A percentile compares a stretch with the other conserved stretches of the same genome.
phyloP scores from a whole-genome alignment of 1,140 invertebrate genomes.

The Heliothis subflexa region DNA sequence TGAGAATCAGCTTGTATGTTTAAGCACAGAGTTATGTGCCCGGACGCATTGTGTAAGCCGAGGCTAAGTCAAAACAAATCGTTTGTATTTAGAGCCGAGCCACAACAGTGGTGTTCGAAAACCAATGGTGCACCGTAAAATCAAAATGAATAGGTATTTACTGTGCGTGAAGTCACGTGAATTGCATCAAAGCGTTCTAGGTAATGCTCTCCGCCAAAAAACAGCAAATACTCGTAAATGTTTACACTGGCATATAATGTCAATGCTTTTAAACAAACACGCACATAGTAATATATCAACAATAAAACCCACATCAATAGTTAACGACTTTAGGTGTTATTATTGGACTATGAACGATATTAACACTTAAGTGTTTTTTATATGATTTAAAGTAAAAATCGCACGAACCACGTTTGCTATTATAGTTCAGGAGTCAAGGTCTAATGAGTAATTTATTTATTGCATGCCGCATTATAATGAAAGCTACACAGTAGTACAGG shows the following conservation, averaged over 20 bases:
- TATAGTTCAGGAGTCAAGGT: slow-evolving; percentile 36
- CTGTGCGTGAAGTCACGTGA: slow-evolving; percentile 16
- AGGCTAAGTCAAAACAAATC: slow-evolving; percentile 3
- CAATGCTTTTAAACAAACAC: background rate
- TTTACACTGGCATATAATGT: slow-evolving; percentile 18
- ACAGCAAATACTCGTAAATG: background rate
- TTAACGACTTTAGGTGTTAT: background rate
- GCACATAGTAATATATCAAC: background rate
- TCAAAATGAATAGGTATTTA: background rate
- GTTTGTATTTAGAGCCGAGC: background rate
- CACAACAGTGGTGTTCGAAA: background rate
- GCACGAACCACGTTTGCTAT: slow-evolving; percentile 10
- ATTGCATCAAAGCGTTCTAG: background rate
- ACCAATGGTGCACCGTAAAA: background rate
- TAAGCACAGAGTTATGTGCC: background rate
- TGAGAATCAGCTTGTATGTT: slow-evolving; percentile 40
- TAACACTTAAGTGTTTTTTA: background rate
- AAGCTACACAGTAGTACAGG: slow-evolving; percentile 1
- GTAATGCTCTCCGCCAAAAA: background rate
- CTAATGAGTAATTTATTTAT: slow-evolving; percentile 13
- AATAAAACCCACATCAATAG: background rate
- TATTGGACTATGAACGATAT: background rate
- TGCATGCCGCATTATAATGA: slow-evolving; percentile 22
- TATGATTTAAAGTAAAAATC: slow-evolving; percentile 21
- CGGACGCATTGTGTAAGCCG: background rate